Conservation (phyloP, 2,888 invertebrate species). For the Orgyia antiqua region DNA sequence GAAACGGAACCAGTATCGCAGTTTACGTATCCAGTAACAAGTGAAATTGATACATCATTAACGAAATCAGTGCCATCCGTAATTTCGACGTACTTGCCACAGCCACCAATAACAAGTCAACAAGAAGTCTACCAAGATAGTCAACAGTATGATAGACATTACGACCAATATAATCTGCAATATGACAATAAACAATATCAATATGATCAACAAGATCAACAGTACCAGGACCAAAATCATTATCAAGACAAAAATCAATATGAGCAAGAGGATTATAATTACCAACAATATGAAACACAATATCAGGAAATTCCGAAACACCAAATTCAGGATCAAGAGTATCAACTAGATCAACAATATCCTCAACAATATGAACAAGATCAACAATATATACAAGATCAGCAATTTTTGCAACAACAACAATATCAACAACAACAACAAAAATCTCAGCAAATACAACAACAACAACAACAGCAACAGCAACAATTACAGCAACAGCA, state of each 20-base stretch:
- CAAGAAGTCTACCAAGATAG: slow-evolving; percentile 45
- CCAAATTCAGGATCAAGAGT: slow-evolving; percentile 21
- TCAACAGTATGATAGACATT: slow-evolving; percentile 47
- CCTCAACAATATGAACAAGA: slow-evolving; percentile 34
- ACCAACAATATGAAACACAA: slow-evolving; percentile 32
- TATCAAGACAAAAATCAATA: slow-evolving; percentile 30
- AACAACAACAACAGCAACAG: slow-evolving; percentile 29
- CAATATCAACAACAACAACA: slow-evolving; percentile 36
- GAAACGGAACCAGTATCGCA: slow-evolving; percentile 54
- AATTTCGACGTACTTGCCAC: slow-evolving; percentile 49
- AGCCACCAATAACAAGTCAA: slow-evolving; percentile 49
- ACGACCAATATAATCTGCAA: slow-evolving; percentile 44
- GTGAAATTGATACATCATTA: slow-evolving; percentile 51
- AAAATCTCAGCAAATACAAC: slow-evolving; percentile 27
- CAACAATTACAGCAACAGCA: slow-evolving; percentile 39
- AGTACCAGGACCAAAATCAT: slow-evolving; percentile 22
- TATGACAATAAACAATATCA: slow-evolving; percentile 37
- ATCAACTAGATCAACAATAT: slow-evolving; percentile 27
- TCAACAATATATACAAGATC: slow-evolving; percentile 27
- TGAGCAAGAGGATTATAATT: slow-evolving; percentile 23
- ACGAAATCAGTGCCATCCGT: slow-evolving; percentile 52
- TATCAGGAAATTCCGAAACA: slow-evolving; percentile 34
- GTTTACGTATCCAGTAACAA: slow-evolving; percentile 56
- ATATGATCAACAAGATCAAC: slow-evolving; percentile 29
- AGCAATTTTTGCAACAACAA: slow-evolving; percentile 32